Evolutionary conservation across 2,113 vertebrate genomes (phyloP).

Genomic region (Channa maculata): DNA sequence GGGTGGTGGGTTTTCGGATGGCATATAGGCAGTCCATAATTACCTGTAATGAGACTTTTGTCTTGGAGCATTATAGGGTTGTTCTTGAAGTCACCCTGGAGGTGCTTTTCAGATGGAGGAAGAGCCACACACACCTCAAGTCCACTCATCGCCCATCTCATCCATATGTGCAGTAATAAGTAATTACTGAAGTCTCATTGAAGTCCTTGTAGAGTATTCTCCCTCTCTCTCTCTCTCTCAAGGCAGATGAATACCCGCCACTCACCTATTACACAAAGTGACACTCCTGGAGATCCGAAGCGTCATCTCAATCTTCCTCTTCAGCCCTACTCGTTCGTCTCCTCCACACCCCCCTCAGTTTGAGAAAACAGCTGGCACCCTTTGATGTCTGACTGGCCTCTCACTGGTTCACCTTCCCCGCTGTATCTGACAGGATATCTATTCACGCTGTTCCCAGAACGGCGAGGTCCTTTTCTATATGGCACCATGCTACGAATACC

Average conservation of each 20-base stretch:
- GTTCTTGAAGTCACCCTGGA: conserved; percentile 90
- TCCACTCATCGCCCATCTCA: conserved; percentile 84
- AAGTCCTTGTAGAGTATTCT: conserved; percentile 89
- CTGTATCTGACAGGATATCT: conserved; percentile 75
- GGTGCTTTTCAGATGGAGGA: conserved; percentile 87
- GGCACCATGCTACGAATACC: conserved; percentile 61
- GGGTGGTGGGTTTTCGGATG: background rate
- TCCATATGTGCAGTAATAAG: conserved; percentile 93
- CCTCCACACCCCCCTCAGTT: conserved; percentile 81
- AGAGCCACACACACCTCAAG: conserved; percentile 78
- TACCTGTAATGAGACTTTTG: conserved; percentile 96
- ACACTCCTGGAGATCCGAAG: conserved; percentile 79
- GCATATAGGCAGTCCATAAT: conserved; percentile 91
- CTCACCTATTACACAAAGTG: conserved; percentile 89
- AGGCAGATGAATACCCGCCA: conserved; percentile 79
- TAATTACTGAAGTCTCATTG: conserved; percentile 97
- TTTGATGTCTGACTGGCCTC: conserved; percentile 88
- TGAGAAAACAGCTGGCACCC: conserved; percentile 88
- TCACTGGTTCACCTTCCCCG: conserved; percentile 87
- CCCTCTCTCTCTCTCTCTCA: conserved; percentile 45
- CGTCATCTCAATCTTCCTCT: conserved; percentile 80
- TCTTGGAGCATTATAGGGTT: conserved; percentile 91
- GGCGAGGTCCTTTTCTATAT: conserved; percentile 66
- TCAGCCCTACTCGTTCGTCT: conserved; percentile 76
- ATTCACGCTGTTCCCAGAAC: conserved; percentile 59